These are phyloP conservation scores for Clepsis dumicolana DNA, from an alignment of 2,888 invertebrate genomes.

Conservation along the genomic window DNA sequence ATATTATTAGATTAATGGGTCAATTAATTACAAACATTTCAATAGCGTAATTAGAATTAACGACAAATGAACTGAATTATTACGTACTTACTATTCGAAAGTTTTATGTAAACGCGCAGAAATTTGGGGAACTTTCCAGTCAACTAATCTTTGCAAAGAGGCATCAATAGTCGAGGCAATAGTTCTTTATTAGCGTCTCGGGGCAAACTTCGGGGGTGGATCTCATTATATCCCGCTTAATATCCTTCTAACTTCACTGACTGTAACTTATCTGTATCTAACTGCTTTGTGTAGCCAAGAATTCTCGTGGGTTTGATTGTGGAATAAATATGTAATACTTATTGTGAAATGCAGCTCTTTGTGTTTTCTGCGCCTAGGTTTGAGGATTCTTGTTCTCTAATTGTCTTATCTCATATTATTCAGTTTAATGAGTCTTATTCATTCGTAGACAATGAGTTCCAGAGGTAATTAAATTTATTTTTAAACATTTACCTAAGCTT, in stretches of 20 bases:
- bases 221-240: constrained; percentile 32
- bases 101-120: background rate
- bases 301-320: background rate
- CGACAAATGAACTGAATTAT: constrained; percentile 8
- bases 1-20: constrained; percentile 21
- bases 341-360: too few species aligned
- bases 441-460: too few species aligned
- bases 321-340: background rate
- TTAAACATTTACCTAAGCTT: too few species aligned
- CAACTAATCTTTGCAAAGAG: constrained; percentile 17
- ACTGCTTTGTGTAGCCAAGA: background rate
- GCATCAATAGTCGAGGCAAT: constrained; percentile 28
- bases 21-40: constrained; percentile 17
- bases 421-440: too few species aligned
- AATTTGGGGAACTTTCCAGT: background rate
- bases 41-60: constrained; percentile 7
- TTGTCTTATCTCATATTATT: too few species aligned
- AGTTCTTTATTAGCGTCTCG: constrained; percentile 37
- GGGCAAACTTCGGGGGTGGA: constrained; percentile 20
- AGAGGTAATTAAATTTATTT: too few species aligned
- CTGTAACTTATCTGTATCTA: constrained; percentile 9
- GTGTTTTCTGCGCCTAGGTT: too few species aligned
- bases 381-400: too few species aligned
- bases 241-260: constrained; percentile 26
- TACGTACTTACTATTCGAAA: constrained; percentile 5